Percentiles rank a stretch among this genome's conserved stretches.
Evolutionary conservation across 2,888 invertebrate species (phyloP).

Genomic region (Sympetrum striolatum): DNA sequence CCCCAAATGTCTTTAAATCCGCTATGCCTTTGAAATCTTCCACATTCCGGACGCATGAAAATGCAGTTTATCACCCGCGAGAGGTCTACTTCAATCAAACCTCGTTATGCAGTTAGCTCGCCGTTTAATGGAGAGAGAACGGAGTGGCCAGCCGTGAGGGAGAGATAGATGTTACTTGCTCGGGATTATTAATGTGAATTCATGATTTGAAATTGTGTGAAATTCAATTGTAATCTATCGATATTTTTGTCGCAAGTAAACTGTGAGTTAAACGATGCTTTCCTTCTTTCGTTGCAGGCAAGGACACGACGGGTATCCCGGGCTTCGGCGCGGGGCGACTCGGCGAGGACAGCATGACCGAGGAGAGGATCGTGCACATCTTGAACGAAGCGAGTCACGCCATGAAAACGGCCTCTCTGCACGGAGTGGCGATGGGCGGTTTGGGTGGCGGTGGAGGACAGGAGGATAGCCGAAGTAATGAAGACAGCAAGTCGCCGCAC

Average conservation of each 20-base stretch:
- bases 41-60: too few relatives aligned
- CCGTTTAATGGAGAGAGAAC: too few relatives aligned
- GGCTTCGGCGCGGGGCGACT: slow-evolving; percentile 69
- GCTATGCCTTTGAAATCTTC: too few relatives aligned
- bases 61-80: too few relatives aligned
- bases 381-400: slow-evolving; percentile 90
- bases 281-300: slow-evolving; percentile 66
- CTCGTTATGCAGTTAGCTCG: too few relatives aligned
- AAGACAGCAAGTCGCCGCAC: slow-evolving; percentile 78
- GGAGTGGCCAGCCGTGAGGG: too few relatives aligned
- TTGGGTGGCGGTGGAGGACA: slow-evolving; percentile 51
- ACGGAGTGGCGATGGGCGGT: slow-evolving; percentile 47
- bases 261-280: too few relatives aligned
- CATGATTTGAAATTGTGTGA: too few relatives aligned
- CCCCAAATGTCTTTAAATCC: too few relatives aligned
- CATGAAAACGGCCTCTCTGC: slow-evolving; percentile 69
- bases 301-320: slow-evolving; percentile 78
- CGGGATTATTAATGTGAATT: too few relatives aligned
- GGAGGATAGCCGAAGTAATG: slow-evolving; percentile 76
- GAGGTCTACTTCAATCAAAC: too few relatives aligned
- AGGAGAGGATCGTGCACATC: slow-evolving; percentile 92
- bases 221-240: background rate
- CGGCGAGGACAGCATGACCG: slow-evolving; percentile 79
- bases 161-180: too few relatives aligned
- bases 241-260: background rate